Evolutionary conservation across 2,888 invertebrate species (phyloP), one percentile per base, ranked within the genome.

Genomic region (Plagiodera versicolora): DNA sequence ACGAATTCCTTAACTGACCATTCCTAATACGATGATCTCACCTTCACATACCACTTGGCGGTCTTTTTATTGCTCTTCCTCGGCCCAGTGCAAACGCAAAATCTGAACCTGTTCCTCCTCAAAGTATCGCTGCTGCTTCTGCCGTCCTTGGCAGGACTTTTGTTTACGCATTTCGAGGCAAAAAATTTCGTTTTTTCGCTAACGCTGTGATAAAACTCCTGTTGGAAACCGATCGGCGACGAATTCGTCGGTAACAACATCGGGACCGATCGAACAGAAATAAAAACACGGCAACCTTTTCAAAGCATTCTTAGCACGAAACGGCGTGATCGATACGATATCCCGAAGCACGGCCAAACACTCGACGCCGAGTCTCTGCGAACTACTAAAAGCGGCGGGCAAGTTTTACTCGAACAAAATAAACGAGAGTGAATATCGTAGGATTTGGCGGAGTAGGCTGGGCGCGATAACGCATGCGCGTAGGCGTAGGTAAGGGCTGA

Each of bases 1-100:
- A n/a, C n/a, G n/a, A n/a, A n/a, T n/a, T n/a, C n/a, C n/a, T n/a
- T n/a, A n/a, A 24, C 24, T 24, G 24, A 24, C 16, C 49, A 51
- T 39, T 14, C 2, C 30, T 10, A 54, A 51, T 51, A 28, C 51
- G 32, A 20, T 51, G 11, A 19, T 75, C 85, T 86, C 86, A 89
- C 89, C 88, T 89, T 89, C 74, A 88, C 87, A 77, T 89, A 89
- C 86, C 88, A 88, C 80, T 85, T 83, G 62, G 86, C 84, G 70
- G 83, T 83, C 50, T 84, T 84, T 73, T 85, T 85, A 74, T 73
- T 71, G 54, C 65, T 72, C 56, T 75, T 76, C 58, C 75, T 75
- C 66, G 82, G 83, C 63, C 83, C 75, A 9, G 77, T 77, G 60
- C 80, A 79, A 46, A 77, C 76, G 66, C 79, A 80, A 70, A 80